Percentiles rank a stretch among this genome's conserved stretches.
These are phyloP conservation scores for Charina bottae DNA, from an alignment of 2,113 vertebrate species.

Conservation along the genomic window DNA sequence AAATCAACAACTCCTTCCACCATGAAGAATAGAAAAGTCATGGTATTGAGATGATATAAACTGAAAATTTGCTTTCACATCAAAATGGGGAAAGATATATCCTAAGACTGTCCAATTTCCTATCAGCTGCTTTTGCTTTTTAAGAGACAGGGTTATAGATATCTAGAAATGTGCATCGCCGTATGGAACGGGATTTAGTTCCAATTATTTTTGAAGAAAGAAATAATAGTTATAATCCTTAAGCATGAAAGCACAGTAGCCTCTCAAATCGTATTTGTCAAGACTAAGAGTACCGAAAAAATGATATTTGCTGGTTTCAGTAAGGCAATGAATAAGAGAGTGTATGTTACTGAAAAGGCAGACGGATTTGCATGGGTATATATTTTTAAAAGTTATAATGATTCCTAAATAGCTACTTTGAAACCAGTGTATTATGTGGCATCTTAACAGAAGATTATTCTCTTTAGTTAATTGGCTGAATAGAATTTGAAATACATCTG, in stretches of 20 bases:
- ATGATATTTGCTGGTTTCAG: conserved; percentile 55
- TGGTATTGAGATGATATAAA: conserved; percentile 48
- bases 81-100: conserved; percentile 24
- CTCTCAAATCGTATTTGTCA: conserved; percentile 39
- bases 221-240: conserved; percentile 47
- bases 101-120: conserved; percentile 47
- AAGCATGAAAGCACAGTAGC: conserved; percentile 42
- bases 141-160: conserved; percentile 50
- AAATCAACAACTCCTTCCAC: conserved; percentile 52
- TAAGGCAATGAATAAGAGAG: conserved; percentile 25
- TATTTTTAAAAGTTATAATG: conserved; percentile 52
- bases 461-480: conserved; percentile 34
- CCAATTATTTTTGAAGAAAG: conserved; percentile 38
- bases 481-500: conserved; percentile 64
- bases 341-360: conserved; percentile 52
- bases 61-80: conserved; percentile 40
- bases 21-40: conserved; percentile 55
- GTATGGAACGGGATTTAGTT: conserved; percentile 49
- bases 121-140: conserved; percentile 39
- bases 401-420: conserved; percentile 53
- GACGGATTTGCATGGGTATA: neutral
- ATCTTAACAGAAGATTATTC: conserved; percentile 64
- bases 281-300: conserved; percentile 46
- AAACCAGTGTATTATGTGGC: conserved; percentile 67
- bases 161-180: conserved; percentile 40